A percentile compares a stretch with the other conserved stretches of the same genome.
These are phyloP conservation scores for Porites evermanni DNA, from an alignment of 92 coral and sea anemone species.

Conservation along the genomic window DNA sequence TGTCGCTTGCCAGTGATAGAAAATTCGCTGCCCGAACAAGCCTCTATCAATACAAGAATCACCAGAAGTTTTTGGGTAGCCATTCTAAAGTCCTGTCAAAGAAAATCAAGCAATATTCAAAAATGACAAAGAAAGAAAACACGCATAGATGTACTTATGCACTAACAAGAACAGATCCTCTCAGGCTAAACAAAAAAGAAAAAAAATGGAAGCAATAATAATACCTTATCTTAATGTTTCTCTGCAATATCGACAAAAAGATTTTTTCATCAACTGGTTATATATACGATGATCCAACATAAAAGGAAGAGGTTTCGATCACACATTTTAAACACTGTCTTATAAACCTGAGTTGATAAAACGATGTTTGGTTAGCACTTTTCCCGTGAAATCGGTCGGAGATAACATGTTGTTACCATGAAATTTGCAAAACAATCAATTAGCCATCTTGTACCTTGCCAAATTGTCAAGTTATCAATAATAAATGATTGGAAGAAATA, in stretches of 20 bases:
- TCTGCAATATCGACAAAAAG: no score
- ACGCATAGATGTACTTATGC: no score
- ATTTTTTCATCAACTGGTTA: no score
- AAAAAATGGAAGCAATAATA: not conserved
- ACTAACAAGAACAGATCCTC: no score
- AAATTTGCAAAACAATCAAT: conserved; percentile 43
- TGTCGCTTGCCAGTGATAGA: conserved; percentile 29
- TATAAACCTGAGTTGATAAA: not conserved
- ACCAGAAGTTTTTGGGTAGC: not conserved
- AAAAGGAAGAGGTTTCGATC: no score
- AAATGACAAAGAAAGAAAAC: not conserved
- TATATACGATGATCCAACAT: no score
- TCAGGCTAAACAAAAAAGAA: not conserved
- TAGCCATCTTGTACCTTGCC: conserved; percentile 21
- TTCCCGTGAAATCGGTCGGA: not conserved
- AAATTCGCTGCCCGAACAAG: conserved; percentile 14
- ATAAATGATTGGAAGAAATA: conserved; percentile 13
- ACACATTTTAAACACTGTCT: no score
- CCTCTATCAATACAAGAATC: conserved; percentile 19
- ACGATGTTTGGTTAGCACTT: not conserved
- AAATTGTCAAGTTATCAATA: conserved; percentile 39
- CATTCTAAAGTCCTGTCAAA: conserved; percentile 3
- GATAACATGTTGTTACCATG: not conserved
- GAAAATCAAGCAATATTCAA: not conserved
- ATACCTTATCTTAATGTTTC: no score